A percentile compares a stretch with the other conserved stretches of the same genome.
phyloP scores from a whole-genome alignment of 2,113 vertebrate genomes.

The Condylura cristata region DNA sequence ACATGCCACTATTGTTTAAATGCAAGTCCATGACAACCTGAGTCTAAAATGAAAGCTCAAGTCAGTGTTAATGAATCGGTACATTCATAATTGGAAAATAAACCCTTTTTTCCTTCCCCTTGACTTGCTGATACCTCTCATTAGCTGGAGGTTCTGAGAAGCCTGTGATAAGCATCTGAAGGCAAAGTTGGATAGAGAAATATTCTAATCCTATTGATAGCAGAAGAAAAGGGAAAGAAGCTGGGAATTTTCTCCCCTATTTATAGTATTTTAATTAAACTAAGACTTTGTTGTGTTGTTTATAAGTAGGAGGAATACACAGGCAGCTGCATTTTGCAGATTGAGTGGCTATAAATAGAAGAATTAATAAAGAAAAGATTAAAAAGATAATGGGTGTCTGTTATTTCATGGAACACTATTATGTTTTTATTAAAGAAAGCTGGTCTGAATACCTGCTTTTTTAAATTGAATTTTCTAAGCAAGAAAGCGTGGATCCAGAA shows the following conservation, averaged over 20 bases:
- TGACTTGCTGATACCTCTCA: conserved; percentile 72
- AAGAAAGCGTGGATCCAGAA: conserved; percentile 16
- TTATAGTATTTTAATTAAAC: conserved; percentile 80
- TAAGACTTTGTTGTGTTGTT: conserved; percentile 66
- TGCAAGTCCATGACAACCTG: conserved; percentile 22
- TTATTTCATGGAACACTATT: conserved; percentile 50
- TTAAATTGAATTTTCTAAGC: conserved; percentile 45
- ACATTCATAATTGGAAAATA: conserved; percentile 62
- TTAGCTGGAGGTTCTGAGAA: conserved; percentile 72
- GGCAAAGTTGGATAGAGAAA: conserved; percentile 76
- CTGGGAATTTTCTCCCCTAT: conserved; percentile 64
- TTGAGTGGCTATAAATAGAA: conserved; percentile 64
- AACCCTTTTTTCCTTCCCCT: conserved; percentile 37
- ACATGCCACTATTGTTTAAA: conserved; percentile 42
- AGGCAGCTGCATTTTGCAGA: conserved; percentile 64
- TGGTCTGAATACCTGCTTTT: not conserved
- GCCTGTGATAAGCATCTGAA: conserved; percentile 72
- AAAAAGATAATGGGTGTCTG: conserved; percentile 33
- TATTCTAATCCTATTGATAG: conserved; percentile 80
- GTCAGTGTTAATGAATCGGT: conserved; percentile 46
- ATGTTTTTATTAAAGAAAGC: conserved; percentile 56
- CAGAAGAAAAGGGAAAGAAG: conserved; percentile 75
- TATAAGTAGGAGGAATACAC: conserved; percentile 68
- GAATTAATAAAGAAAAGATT: conserved; percentile 62
- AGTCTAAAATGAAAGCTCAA: conserved; percentile 16